Conservation (phyloP, 2,888 invertebrate species). For the Melinaea menophilus region DNA sequence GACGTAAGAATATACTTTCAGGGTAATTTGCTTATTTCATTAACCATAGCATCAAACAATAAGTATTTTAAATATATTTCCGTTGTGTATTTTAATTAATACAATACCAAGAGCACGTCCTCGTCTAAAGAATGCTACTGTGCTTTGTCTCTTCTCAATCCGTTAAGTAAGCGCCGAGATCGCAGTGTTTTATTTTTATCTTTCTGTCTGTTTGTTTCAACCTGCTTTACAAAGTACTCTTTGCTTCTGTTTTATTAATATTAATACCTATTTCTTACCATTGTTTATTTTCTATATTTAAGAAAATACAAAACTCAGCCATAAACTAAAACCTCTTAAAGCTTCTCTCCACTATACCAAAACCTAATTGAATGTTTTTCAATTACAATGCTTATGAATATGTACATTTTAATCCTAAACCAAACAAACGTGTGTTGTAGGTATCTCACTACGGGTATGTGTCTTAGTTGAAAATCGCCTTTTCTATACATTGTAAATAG, state of each 20-base stretch:
- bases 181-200: conserved; percentile 29
- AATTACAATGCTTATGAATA: conserved; percentile 5
- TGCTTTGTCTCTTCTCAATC: conserved; percentile 31
- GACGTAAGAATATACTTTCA: background rate
- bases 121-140: conserved; percentile 22
- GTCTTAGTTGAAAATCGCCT: too few relatives aligned
- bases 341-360: background rate
- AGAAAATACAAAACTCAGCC: background rate
- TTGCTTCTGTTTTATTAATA: conserved; percentile 15
- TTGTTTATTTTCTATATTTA: background rate
- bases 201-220: conserved; percentile 30
- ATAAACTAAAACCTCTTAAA: background rate
- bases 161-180: conserved; percentile 32
- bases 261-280: conserved; percentile 10
- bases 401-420: conserved; percentile 1
- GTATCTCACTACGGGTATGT: background rate
- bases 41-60: background rate
- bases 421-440: background rate
- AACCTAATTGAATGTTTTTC: conserved; percentile 6
- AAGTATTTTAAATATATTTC: background rate
- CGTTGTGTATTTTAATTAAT: conserved; percentile 19
- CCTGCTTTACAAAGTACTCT: conserved; percentile 24
- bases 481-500: too few relatives aligned
- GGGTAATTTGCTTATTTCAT: background rate
- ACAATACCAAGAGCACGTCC: conserved; percentile 18